Conservation (phyloP, 2,888 invertebrate species). For the Plebejus anna region DNA sequence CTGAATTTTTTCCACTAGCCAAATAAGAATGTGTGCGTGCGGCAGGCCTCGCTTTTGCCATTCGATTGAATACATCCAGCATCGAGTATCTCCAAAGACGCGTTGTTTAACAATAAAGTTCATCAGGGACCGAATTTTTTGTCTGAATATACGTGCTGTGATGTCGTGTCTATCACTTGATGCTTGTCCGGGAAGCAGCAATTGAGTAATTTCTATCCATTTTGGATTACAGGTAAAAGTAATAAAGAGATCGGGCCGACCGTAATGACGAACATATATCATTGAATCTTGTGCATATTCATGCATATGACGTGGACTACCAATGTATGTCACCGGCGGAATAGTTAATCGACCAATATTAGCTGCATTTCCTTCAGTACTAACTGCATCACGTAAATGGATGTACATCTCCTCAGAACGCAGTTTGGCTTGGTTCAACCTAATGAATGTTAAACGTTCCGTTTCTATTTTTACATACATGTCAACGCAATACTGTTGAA, state of each 20-base stretch:
- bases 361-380: constrained; percentile 37
- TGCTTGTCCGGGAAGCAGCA: neutral
- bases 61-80: constrained; percentile 39
- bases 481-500: constrained; percentile 39
- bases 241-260: too few species aligned
- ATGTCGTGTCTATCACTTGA: neutral
- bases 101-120: constrained; percentile 36
- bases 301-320: constrained; percentile 36
- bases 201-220: neutral
- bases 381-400: constrained; percentile 38
- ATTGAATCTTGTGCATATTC: constrained; percentile 37
- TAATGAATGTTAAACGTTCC: constrained; percentile 42
- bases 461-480: constrained; percentile 39
- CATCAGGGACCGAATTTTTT: constrained; percentile 39
- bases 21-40: constrained; percentile 37
- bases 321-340: constrained; percentile 36
- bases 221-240: neutral
- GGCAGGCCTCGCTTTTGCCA: constrained; percentile 39
- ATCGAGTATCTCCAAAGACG: constrained; percentile 40
- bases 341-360: constrained; percentile 40
- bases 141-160: constrained; percentile 32
- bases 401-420: constrained; percentile 41
- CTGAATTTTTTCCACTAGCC: constrained; percentile 37
- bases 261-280: too few species aligned
- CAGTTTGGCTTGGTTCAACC: constrained; percentile 44